Base-by-base conservation (phyloP, 2,797 vertebrate genomes). In the Pagetopsis macropterus region DNA sequence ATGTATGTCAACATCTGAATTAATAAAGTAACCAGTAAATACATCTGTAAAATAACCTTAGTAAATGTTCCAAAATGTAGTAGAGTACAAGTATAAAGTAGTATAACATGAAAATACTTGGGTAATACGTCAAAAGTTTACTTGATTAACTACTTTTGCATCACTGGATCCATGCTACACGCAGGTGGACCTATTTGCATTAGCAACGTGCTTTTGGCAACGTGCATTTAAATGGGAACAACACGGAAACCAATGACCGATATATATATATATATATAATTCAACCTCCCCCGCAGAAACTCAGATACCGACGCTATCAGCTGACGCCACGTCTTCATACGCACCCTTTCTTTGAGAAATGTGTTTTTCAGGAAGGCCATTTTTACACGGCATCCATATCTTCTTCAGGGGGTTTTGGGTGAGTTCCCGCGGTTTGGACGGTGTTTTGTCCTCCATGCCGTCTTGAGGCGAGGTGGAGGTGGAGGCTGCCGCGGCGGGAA, bases 351-450 rank as follows among this genome's bases (percentile, higher is more conserved):
- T 95, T 72, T 96, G 96, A 72, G 94, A 95, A 83, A 95, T 96
- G 88, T 96, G 95, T 69, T 91, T 94, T 23, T 96, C 96, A 0
- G 96, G 96, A 64, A 94, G 94, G 82, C 96, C 97, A 77, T 97
- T 97, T 92, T 95, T 96, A 76, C 88, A 97, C 3, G 97, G 97
- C 92, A 97, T 95, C 97, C 97, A 98, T 70, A 97, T 97, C 89
- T 98, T 98, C 91, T 97, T 97, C 27, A 98, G 89, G 0, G 97
- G 97, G 83, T 98, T 98, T 69, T 97, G 97, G 6, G 96, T 97
- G 57, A 98, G 91, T 65, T 98, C 96, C 58, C 95, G 92, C 16
- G 95, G 95, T 0, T 62, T 84, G 33, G 92, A 72, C 64, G 85
- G 81, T 0, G 73, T 5, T 41, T 59, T 65, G 59, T 92, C 86